Conservation (phyloP, 2,888 invertebrate genomes). For the Polymixis flavicincta region DNA sequence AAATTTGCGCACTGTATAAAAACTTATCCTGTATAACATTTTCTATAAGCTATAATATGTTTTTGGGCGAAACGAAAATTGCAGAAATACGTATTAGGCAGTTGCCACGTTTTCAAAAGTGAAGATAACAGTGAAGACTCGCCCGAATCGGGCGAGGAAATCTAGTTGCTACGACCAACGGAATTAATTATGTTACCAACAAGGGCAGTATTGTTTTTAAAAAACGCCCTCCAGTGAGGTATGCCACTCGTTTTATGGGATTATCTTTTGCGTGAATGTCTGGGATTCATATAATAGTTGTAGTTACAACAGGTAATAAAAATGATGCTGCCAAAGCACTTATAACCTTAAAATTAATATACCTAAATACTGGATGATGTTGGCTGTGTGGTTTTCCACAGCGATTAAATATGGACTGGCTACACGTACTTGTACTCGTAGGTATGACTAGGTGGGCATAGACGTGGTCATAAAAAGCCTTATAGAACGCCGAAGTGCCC, state of each 20-base stretch:
- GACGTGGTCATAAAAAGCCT: not conserved
- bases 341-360: not conserved
- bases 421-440: not conserved
- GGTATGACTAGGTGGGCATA: not conserved
- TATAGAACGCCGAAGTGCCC: not conserved
- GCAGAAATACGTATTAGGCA: too few species aligned
- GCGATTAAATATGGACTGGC: constrained; percentile 2
- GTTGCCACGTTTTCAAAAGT: too few species aligned
- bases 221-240: constrained; percentile 37
- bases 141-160: too few species aligned
- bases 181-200: constrained; percentile 26
- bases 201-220: constrained; percentile 28
- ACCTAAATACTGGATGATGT: not conserved
- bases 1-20: too few species aligned
- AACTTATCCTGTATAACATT: too few species aligned
- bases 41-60: too few species aligned
- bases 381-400: not conserved
- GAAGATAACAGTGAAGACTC: too few species aligned
- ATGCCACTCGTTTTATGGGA: constrained; percentile 26
- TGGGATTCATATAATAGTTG: constrained; percentile 18
- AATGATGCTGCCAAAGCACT: not conserved
- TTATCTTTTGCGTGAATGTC: constrained; percentile 35
- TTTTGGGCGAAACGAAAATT: too few species aligned
- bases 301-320: not conserved
- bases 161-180: not conserved